Evolutionary conservation across 35 echinoderm and acorn worm species (phyloP).

Genomic region (Apostichopus japonicus): DNA sequence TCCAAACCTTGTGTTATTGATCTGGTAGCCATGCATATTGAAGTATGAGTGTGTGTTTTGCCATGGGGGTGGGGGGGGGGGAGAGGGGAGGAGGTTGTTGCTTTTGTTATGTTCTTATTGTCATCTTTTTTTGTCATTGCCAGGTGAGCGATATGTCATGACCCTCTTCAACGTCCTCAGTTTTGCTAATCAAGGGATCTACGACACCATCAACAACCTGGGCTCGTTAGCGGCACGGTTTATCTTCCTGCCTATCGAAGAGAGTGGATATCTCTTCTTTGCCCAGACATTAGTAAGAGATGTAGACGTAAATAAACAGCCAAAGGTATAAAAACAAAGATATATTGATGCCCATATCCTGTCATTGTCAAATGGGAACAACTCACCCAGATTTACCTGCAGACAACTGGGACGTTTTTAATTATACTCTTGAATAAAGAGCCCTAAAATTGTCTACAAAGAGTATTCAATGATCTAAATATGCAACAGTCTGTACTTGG

Average conservation of each 20-base stretch:
- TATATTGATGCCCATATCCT: neutral
- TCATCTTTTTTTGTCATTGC: conserved; percentile 19
- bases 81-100: neutral
- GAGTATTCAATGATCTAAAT: too few species aligned
- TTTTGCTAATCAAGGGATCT: conserved; percentile 97
- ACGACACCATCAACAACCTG: conserved; percentile 96
- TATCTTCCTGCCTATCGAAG: conserved; percentile 97
- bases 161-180: conserved; percentile 91
- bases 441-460: too few species aligned
- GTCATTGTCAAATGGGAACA: neutral
- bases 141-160: conserved; percentile 98
- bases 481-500: too few species aligned
- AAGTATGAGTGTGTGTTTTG: too few species aligned
- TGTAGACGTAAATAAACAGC: conserved; percentile 72
- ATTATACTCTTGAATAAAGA: too few species aligned
- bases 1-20: too few species aligned
- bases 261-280: conserved; percentile 98
- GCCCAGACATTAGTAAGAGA: conserved; percentile 85
- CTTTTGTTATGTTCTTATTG: neutral
- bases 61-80: too few species aligned
- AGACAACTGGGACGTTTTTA: too few species aligned
- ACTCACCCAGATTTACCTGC: too few species aligned
- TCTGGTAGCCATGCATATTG: too few species aligned
- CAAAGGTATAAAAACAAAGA: conserved; percentile 67
- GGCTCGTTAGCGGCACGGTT: conserved; percentile 95